Percentiles rank a stretch among this genome's conserved stretches.
These are phyloP conservation scores for Sinocyclocheilus anshuiensis DNA, from an alignment of 2,113 vertebrate genomes.

Conservation along the genomic window DNA sequence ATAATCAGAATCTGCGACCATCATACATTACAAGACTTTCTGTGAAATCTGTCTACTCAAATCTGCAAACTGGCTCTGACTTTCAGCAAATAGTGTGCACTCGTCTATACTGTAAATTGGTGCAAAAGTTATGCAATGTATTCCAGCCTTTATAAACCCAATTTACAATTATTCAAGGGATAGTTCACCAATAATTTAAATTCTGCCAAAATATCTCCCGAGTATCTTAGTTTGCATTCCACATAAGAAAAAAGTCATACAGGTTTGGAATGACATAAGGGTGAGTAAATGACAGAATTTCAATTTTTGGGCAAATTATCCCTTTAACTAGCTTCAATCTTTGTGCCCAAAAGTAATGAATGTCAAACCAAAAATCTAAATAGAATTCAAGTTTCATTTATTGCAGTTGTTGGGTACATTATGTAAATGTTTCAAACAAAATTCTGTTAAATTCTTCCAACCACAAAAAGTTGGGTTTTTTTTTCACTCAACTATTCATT, in stretches of 20 bases:
- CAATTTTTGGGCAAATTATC: background rate
- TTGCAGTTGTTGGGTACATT: slow-evolving; percentile 47
- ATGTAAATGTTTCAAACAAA: slow-evolving; percentile 33
- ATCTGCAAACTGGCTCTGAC: too few species aligned
- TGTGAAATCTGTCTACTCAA: too few species aligned
- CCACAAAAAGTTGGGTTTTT: background rate
- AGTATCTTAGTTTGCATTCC: too few species aligned
- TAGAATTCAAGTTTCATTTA: slow-evolving; percentile 40
- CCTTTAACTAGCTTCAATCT: background rate
- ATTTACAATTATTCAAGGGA: background rate
- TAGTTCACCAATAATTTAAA: too few species aligned
- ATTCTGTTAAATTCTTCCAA: slow-evolving; percentile 29
- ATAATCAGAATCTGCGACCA: too few species aligned
- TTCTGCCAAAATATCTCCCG: too few species aligned
- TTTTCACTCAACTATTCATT: background rate
- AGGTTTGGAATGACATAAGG: too few species aligned
- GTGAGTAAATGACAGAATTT: background rate
- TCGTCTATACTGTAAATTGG: too few species aligned
- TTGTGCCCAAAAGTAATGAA: background rate
- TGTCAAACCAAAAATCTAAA: background rate
- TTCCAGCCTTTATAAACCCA: background rate
- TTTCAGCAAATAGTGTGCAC: too few species aligned
- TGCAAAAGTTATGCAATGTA: too few species aligned
- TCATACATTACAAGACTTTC: too few species aligned
- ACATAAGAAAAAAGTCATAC: too few species aligned